These are phyloP conservation scores for Batillaria attramentaria DNA, from an alignment of 1,140 invertebrate genomes.

Conservation along the genomic window DNA sequence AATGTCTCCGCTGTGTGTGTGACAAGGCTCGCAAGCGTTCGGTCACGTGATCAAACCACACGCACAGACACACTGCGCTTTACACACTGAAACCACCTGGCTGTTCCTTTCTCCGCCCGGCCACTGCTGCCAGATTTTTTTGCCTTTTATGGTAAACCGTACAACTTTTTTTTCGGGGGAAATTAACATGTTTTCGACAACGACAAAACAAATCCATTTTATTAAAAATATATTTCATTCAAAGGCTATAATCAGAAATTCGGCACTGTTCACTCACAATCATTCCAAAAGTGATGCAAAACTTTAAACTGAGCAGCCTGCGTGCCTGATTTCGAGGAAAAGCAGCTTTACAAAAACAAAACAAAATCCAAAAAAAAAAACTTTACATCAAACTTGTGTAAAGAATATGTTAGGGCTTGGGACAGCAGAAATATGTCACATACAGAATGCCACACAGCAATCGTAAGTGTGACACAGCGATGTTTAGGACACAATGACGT, in stretches of 20 bases:
- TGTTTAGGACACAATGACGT: too few species aligned
- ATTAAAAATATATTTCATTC: neutral
- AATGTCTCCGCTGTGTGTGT: constrained; percentile 24
- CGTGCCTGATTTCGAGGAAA: too few species aligned
- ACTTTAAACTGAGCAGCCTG: too few species aligned
- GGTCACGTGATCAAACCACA: constrained; percentile 41
- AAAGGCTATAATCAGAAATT: neutral
- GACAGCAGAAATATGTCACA: too few species aligned
- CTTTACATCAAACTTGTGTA: too few species aligned
- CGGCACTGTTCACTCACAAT: too few species aligned
- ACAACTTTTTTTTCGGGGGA: neutral
- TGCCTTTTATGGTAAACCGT: constrained; percentile 23
- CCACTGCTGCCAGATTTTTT: neutral
- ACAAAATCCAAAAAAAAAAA: too few species aligned
- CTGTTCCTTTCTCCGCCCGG: constrained; percentile 32
- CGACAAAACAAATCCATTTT: neutral
- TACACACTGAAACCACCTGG: constrained; percentile 34
- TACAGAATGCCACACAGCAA: too few species aligned
- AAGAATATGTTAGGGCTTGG: too few species aligned
- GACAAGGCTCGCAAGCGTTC: constrained; percentile 25
- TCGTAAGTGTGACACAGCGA: too few species aligned
- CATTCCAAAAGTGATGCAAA: too few species aligned
- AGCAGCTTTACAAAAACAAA: too few species aligned
- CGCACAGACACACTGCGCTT: constrained; percentile 1
- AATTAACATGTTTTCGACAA: neutral